Conservation (phyloP, 1,140 invertebrate genomes). For the Carposina sasakii region DNA sequence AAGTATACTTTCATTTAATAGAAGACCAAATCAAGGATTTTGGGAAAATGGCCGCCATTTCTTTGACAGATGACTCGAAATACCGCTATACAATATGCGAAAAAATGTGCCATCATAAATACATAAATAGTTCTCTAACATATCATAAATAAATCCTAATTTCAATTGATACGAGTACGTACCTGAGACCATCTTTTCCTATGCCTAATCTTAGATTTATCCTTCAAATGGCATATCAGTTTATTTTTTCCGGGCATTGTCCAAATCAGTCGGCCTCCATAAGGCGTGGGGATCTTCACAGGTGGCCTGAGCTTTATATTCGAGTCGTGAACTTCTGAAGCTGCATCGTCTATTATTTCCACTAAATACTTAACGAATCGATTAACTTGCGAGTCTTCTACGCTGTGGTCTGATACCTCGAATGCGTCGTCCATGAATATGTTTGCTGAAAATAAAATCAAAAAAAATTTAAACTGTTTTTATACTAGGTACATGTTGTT, state of each 20-base stretch:
- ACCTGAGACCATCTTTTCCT: constrained; percentile 94
- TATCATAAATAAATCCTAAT: no score
- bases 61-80: no score
- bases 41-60: no score
- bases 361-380: constrained; percentile 95
- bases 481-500: no score
- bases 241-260: constrained; percentile 97
- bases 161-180: no score
- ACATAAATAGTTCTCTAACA: no score
- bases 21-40: no score
- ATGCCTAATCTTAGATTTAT: constrained; percentile 96
- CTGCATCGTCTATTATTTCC: constrained; percentile 93
- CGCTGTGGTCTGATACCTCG: constrained; percentile 93
- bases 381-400: constrained; percentile 96
- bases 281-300: constrained; percentile 94
- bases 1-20: no score
- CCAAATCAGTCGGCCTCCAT: constrained; percentile 96
- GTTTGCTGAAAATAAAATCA: constrained; percentile 83
- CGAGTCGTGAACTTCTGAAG: constrained; percentile 94
- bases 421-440: constrained; percentile 99
- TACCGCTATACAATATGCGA: no score
- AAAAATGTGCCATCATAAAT: no score
- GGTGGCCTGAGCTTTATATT: constrained; percentile 90
- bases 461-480: no score
- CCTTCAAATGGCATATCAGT: constrained; percentile 98